A percentile compares a stretch with the other conserved stretches of the same genome.
These are phyloP conservation scores for Procavia capensis DNA, from an alignment of 2,113 vertebrate species.

Conservation along the genomic window DNA sequence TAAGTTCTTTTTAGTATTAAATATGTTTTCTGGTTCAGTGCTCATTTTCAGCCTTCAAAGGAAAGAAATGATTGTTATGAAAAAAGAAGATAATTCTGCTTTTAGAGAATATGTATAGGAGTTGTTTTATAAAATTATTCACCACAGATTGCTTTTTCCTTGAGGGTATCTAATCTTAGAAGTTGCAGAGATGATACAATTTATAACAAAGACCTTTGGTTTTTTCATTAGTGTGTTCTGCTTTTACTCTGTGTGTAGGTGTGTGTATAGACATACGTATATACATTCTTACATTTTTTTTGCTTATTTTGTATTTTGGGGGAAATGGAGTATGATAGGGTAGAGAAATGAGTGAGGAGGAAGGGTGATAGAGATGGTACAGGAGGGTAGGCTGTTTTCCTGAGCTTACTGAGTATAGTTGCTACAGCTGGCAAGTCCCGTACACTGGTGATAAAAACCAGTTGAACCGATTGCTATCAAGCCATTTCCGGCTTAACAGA, in stretches of 20 bases:
- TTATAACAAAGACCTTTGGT: conserved; percentile 39
- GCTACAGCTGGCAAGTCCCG: neutral
- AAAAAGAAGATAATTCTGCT: neutral
- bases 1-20: neutral
- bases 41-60: neutral
- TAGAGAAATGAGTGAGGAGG: neutral
- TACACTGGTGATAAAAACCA: too few relatives aligned
- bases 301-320: neutral
- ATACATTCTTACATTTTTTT: neutral
- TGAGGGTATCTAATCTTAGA: conserved; percentile 9
- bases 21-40: neutral
- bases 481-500: too few relatives aligned
- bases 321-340: neutral
- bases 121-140: neutral
- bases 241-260: neutral
- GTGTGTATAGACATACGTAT: neutral
- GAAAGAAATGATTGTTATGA: neutral
- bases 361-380: rapidly evolving
- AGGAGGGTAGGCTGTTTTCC: neutral
- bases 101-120: neutral
- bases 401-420: neutral
- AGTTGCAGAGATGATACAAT: conserved; percentile 1
- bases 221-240: neutral
- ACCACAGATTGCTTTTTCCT: conserved; percentile 17
- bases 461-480: too few relatives aligned